Evolutionary conservation across 2,797 vertebrate species (phyloP).

Genomic region (Syngnathus acus): DNA sequence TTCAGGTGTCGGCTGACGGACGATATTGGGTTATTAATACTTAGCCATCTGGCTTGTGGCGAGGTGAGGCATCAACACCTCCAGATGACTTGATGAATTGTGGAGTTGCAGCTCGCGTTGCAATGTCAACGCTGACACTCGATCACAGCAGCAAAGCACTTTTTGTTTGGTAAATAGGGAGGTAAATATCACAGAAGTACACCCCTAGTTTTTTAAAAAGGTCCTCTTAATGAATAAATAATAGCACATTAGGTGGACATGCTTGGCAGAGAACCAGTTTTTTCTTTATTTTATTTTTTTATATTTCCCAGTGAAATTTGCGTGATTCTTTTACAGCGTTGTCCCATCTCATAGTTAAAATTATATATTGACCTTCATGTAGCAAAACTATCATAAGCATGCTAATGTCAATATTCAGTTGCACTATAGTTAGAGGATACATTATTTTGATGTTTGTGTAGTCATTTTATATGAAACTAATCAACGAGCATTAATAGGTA

Average conservation of each 20-base stretch:
- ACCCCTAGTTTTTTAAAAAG: neutral
- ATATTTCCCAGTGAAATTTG: no score
- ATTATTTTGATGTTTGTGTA: no score
- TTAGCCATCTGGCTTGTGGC: neutral
- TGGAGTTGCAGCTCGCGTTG: neutral
- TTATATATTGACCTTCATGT: no score
- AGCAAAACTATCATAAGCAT: no score
- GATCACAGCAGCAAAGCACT: neutral
- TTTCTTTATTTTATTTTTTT: no score
- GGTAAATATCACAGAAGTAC: neutral
- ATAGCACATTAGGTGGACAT: neutral
- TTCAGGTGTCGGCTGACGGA: neutral
- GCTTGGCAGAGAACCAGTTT: no score
- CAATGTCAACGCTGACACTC: neutral
- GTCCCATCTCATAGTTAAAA: no score
- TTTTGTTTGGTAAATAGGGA: neutral
- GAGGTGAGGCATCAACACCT: neutral
- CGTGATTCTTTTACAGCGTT: no score
- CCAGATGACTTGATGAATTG: neutral
- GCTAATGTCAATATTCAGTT: no score
- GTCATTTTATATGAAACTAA: neutral
- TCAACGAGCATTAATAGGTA: neutral
- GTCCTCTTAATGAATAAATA: neutral
- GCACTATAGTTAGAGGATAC: no score
- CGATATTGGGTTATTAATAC: neutral